Evolutionary conservation across 2,113 vertebrate species (phyloP), one percentile per base, ranked within the genome.

Genomic region (Carollia perspicillata): DNA sequence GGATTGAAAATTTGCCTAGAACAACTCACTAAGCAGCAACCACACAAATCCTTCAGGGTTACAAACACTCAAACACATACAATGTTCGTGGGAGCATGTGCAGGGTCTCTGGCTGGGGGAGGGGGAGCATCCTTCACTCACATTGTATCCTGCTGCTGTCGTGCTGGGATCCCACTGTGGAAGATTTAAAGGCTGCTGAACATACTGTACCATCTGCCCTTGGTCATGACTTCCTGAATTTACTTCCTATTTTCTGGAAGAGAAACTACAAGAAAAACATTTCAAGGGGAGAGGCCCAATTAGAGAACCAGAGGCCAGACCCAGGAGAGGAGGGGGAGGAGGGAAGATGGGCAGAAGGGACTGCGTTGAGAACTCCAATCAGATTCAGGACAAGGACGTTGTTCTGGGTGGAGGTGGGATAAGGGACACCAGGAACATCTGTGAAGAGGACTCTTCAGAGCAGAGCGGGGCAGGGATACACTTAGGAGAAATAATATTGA

Each of bases 161-260:
- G 5, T 37, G 26, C n/a, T 88, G 13, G 35, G 42, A 58, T 58
- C 30, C 49, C 33, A 84, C 80, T 22, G 35, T 6, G 66, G 40
- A 84, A 84, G 71, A 44, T 9, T 6, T 33, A 18, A 87, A 81
- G 60, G 35, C 28, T 84, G 35, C 68, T 83, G 22, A 95, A n/a
- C 22, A 55, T 13, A 40, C 10, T 65, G 72, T 81, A 47, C 42
- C 75, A 47, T 75, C 80, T 92, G 75, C 47, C 51, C 51, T 47
- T 51, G 72, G 30, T 65, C 74, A 37, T 37, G 35, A 87, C 75
- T 94, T 96, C 75, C 80, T 95, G 65, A 87, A 90, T 90, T 85
- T 72, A 84, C 90, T 95, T 97, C 60, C 86, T 80, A 60, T 66
- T 96, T 80, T 94, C 58, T 80, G 85, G 80, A 95, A 90, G 47